Conservation (phyloP, 2,797 vertebrate genomes). For the Lutjanus campechanus region DNA sequence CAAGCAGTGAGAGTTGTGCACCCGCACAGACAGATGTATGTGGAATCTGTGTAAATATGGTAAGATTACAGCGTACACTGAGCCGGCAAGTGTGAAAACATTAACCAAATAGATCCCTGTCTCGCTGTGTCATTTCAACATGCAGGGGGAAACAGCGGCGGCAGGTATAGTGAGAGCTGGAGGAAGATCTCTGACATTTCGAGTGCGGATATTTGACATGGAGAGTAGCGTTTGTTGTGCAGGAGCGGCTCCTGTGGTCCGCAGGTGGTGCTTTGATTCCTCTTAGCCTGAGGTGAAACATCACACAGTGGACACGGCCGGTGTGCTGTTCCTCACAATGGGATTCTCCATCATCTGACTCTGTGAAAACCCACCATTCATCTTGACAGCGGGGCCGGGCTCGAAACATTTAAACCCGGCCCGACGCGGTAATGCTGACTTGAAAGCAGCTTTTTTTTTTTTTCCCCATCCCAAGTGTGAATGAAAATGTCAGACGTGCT, state of each 20-base stretch:
- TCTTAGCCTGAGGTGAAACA: slow-evolving; percentile 62
- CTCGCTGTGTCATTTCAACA: not conserved
- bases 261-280: slow-evolving; percentile 74
- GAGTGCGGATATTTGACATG: slow-evolving; percentile 49
- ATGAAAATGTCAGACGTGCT: slow-evolving; percentile 35
- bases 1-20: slow-evolving; percentile 14
- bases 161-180: slow-evolving; percentile 6
- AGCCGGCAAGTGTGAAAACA: slow-evolving; percentile 18
- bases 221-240: slow-evolving; percentile 48
- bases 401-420: slow-evolving; percentile 24
- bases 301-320: slow-evolving; percentile 50
- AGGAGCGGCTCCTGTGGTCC: slow-evolving; percentile 50
- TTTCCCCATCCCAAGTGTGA: not conserved
- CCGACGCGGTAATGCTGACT: not conserved
- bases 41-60: slow-evolving; percentile 23
- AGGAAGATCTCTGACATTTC: slow-evolving; percentile 59
- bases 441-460: slow-evolving; percentile 15
- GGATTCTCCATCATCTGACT: slow-evolving; percentile 50
- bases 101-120: slow-evolving; percentile 10
- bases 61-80: not conserved
- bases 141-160: not conserved
- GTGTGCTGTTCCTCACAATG: slow-evolving; percentile 49
- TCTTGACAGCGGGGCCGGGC: slow-evolving; percentile 43
- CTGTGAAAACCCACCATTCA: slow-evolving; percentile 49
- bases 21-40: not conserved